Evolutionary conservation across 2,888 invertebrate species (phyloP).

Genomic region (Baccha elongata): DNA sequence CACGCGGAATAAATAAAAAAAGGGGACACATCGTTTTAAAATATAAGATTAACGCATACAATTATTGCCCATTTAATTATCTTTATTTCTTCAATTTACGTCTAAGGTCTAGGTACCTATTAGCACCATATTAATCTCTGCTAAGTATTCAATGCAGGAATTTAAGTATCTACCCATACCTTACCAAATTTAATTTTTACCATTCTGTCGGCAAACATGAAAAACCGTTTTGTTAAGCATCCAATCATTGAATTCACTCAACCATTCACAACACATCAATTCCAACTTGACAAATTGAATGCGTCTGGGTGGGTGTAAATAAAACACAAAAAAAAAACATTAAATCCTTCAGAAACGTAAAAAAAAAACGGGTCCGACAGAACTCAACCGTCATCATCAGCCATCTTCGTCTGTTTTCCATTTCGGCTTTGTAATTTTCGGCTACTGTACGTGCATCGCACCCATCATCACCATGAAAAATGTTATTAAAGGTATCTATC

Average conservation of each 20-base stretch:
- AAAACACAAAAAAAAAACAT: constrained; percentile 30
- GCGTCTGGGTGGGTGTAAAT: constrained; percentile 54
- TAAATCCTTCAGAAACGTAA: constrained; percentile 7
- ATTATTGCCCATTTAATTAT: too few species aligned
- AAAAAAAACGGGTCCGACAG: constrained; percentile 41
- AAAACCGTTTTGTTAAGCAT: constrained; percentile 1
- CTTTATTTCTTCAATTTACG: too few species aligned
- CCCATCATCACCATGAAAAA: constrained; percentile 43
- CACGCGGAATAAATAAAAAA: too few species aligned
- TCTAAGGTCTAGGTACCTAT: too few species aligned
- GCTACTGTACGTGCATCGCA: constrained; percentile 70
- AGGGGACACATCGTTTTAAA: too few species aligned
- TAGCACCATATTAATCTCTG: too few species aligned
- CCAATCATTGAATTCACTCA: constrained; percentile 40
- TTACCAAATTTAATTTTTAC: not conserved
- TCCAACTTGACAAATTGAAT: constrained; percentile 67
- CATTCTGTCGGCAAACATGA: constrained; percentile 9
- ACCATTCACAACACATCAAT: constrained; percentile 57
- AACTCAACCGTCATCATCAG: constrained; percentile 63
- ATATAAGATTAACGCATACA: too few species aligned
- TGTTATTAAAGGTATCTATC: constrained; percentile 11
- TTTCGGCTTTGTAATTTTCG: constrained; percentile 54
- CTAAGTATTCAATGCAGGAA: not conserved
- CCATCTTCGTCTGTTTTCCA: constrained; percentile 65
- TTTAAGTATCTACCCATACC: not conserved